Conservation (phyloP, 2,797 vertebrate genomes). For the Gobionotothen gibberifrons region DNA sequence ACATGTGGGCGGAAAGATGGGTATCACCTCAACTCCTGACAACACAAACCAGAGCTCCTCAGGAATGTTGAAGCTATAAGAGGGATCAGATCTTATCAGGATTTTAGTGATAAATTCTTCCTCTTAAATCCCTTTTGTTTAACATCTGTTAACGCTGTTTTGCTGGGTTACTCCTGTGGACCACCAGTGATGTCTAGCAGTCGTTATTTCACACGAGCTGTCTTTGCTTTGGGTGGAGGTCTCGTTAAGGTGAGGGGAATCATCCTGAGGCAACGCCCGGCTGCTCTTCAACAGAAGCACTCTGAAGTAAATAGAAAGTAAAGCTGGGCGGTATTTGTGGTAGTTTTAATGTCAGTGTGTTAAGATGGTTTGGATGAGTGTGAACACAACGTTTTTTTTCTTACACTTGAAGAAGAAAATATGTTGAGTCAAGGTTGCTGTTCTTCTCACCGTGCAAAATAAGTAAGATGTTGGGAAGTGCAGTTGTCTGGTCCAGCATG, state of each 20-base stretch:
- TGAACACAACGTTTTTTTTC: neutral
- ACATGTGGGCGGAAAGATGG: conserved; percentile 6
- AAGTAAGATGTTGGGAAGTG: neutral
- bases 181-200: conserved; percentile 29
- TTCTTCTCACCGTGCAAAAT: conserved; percentile 19
- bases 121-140: conserved; percentile 30
- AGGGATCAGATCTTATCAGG: conserved; percentile 49
- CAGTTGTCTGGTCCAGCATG: neutral
- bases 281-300: conserved; percentile 41
- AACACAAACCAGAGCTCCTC: conserved; percentile 54
- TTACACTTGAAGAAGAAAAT: neutral
- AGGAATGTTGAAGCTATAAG: conserved; percentile 56
- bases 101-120: conserved; percentile 9
- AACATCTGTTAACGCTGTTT: conserved; percentile 11
- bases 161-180: neutral
- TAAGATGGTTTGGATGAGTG: neutral
- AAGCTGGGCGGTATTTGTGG: conserved; percentile 6
- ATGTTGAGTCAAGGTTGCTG: neutral
- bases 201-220: conserved; percentile 21
- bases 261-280: conserved; percentile 29
- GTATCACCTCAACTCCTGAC: conserved; percentile 35
- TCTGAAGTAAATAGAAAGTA: conserved; percentile 33
- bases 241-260: conserved; percentile 41
- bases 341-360: conserved; percentile 15
- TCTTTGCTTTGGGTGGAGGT: conserved; percentile 25